Conservation (phyloP, 2,797 vertebrate species). For the Squalus acanthias region DNA sequence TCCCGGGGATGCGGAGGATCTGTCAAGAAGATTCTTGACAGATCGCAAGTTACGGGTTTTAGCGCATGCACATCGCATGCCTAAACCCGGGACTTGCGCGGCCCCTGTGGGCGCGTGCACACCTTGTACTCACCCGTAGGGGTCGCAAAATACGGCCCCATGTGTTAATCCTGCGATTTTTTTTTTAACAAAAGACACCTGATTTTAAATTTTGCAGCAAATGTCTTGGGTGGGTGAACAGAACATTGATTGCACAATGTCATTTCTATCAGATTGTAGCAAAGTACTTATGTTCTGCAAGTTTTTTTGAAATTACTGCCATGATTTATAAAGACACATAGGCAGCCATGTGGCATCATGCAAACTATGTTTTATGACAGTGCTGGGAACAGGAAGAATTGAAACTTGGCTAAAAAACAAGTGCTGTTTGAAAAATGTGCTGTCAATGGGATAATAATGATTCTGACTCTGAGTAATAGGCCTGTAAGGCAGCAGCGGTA, state of each 20-base stretch:
- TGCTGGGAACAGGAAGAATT: slow-evolving; percentile 25
- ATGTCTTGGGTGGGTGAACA: slow-evolving; percentile 15
- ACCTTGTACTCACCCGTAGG: too few species aligned
- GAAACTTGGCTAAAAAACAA: slow-evolving; percentile 33
- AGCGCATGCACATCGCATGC: too few species aligned
- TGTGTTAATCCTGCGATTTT: not conserved
- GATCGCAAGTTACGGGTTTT: too few species aligned
- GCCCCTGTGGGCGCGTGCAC: too few species aligned
- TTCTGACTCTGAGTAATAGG: slow-evolving; percentile 32
- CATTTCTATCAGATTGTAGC: slow-evolving; percentile 4
- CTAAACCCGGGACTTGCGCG: too few species aligned
- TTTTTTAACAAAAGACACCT: slow-evolving; percentile 2
- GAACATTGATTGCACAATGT: not conserved
- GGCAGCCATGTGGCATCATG: slow-evolving; percentile 12
- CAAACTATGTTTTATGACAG: slow-evolving; percentile 17
- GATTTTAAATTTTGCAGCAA: slow-evolving; percentile 24
- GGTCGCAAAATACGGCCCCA: too few species aligned
- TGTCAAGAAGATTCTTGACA: too few species aligned
- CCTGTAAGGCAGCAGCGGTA: not conserved
- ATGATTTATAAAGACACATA: slow-evolving; percentile 22
- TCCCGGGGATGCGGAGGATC: too few species aligned
- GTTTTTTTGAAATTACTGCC: slow-evolving; percentile 23
- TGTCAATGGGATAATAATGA: slow-evolving; percentile 36
- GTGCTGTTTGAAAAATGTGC: slow-evolving; percentile 35
- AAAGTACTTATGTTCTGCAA: slow-evolving; percentile 7